Conservation (phyloP, 2,113 vertebrate species). For the Pristiophorus japonicus region DNA sequence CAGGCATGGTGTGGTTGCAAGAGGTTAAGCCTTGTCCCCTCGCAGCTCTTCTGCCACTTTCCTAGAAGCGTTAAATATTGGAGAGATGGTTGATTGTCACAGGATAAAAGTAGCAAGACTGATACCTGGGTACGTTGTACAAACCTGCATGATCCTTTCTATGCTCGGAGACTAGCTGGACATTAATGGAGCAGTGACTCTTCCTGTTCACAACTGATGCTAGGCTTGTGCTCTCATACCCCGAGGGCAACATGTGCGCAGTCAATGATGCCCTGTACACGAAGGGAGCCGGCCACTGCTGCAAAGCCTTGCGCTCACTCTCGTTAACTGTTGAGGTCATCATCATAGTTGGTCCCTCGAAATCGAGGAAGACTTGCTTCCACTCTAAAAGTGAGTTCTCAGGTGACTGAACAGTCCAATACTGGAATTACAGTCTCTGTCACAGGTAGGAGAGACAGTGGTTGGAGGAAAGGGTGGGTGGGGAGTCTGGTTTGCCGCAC, state of each 20-base stretch:
- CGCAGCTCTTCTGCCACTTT: neutral
- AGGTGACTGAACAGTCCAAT: too few relatives aligned
- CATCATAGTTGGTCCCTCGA: too few relatives aligned
- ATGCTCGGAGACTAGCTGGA: neutral
- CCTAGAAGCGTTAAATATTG: neutral
- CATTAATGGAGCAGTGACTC: neutral
- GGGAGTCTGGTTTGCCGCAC: too few relatives aligned
- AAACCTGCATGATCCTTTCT: neutral
- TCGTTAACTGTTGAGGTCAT: neutral
- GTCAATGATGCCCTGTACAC: neutral
- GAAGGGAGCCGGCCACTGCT: neutral
- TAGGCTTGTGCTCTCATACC: neutral
- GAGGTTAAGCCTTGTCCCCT: neutral
- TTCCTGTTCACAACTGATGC: neutral
- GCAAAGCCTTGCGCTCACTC: neutral
- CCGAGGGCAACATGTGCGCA: neutral
- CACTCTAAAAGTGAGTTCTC: too few relatives aligned
- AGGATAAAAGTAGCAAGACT: neutral
- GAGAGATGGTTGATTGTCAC: neutral
- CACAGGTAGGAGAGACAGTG: too few relatives aligned
- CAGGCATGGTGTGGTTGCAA: neutral
- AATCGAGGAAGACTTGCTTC: too few relatives aligned
- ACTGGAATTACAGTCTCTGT: too few relatives aligned
- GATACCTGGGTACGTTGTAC: neutral
- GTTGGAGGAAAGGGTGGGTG: too few relatives aligned